Evolutionary conservation across 2,113 vertebrate species (phyloP).

Genomic region (Motacilla alba): DNA sequence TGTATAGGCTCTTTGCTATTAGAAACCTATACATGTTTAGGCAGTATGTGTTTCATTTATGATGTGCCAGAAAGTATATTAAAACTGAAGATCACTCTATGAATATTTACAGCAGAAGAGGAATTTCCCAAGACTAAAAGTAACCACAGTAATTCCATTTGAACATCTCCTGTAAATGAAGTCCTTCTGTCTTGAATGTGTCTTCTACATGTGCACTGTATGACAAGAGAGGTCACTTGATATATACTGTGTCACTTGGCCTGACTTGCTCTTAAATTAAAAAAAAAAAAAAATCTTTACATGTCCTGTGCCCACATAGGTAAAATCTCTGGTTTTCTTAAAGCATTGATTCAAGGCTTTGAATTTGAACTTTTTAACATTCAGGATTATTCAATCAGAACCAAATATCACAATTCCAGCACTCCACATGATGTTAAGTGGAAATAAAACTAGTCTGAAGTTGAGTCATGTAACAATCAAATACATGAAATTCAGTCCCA

Average conservation of each 20-base stretch:
- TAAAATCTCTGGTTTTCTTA: not conserved
- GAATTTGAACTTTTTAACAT: not conserved
- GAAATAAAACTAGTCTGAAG: conserved; percentile 11
- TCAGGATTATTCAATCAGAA: not conserved
- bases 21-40: conserved; percentile 57
- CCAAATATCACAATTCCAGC: not conserved
- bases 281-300: not conserved
- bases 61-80: conserved; percentile 64
- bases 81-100: conserved; percentile 40
- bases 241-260: not conserved
- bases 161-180: conserved; percentile 12
- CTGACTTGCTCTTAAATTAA: not conserved
- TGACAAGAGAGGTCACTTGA: not conserved
- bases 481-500: conserved; percentile 3
- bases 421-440: not conserved
- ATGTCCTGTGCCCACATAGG: not conserved
- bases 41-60: conserved; percentile 63
- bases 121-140: conserved; percentile 41
- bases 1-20: conserved; percentile 41
- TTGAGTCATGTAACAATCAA: not conserved
- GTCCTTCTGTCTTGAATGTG: not conserved
- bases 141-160: conserved; percentile 27
- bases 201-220: not conserved
- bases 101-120: conserved; percentile 37
- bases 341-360: not conserved